Evolutionary conservation across 64 coral and sea anemone genomes (phyloP), one percentile per base, ranked within the genome.

Genomic region (Porites australiensis): DNA sequence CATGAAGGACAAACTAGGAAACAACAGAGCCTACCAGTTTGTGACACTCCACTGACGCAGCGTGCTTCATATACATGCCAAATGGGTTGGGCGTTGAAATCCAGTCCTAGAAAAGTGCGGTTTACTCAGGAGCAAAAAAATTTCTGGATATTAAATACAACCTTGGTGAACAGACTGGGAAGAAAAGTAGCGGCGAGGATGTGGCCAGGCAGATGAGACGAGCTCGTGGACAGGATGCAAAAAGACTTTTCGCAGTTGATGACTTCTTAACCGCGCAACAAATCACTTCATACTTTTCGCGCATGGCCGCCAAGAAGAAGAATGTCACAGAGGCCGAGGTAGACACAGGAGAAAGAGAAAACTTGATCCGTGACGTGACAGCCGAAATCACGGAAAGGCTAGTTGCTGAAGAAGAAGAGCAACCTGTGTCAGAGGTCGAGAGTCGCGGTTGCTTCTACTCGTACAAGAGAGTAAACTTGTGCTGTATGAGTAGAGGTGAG

Each of bases 161-260:
- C 58, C 37, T 85, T 37, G 50, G 90, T 75, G 80, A 92, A 67
- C 54, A 72, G 18, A 62, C 80, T 15, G 79, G 80, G 52, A 86
- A 72, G 58, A 92, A 86, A 58, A 44, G 58, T 18, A 85, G 62
- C 27, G 66, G 79, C 13, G 55, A 92, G 59, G 75, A 58, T 64
- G 90, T 83, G 7, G 78, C 89, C 43, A 91, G 81, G 79, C 64
- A 91, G 50, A 91, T 91, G 79, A 83, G 90, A 6, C 68, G 58
- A 50, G 79, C 52, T 5, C 52, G 52, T 54, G 52, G 52, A 54
- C 52, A 54, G 9, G 9, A 54, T 54, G 52, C 4, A 4, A 54
- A 54, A 54, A 63, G 90, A 59, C 15, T 85, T 22, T 92, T 92
- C 10, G 44, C 8, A 8, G 70, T 92, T 62, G 75, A 63, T 3